Base-by-base conservation (phyloP, 2,797 vertebrate genomes). In the Catostomus latipinnis region DNA sequence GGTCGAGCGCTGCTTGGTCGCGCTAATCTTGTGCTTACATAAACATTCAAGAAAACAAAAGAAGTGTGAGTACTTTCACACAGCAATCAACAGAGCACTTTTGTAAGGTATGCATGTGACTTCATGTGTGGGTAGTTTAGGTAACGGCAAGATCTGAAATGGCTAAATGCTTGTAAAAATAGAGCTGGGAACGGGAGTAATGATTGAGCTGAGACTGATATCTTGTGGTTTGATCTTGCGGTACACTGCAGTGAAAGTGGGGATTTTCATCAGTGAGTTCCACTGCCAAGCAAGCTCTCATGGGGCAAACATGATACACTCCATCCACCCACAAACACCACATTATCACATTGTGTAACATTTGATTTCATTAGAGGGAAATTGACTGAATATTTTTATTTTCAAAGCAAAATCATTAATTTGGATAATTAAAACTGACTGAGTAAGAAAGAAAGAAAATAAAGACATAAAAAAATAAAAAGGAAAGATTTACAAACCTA, bases 1-100 rank as follows among this genome's bases (percentile, higher is more conserved):
- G 96, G 96, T 0, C 97, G 92, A 0, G 96, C 96, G 0, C 97
- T 99, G 88, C 94, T 92, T 1, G 97, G 97, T 6, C 97, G 93
- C 0, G 95, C 83, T 70, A 91, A 83, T 72, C 89, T 90, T 68
- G 94, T 95, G 82, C 62, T 87, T 76, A 5, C 18, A 46, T 12
- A 46, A 83, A 54, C 7, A 74, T 86, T 75, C 4, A 56, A 71
- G 73, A 50, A 13, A 63, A 87, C 74, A 6, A 54, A 58, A 50
- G 34, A 34, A 34, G 34, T 4, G 4, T 34, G 34, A 2, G 52
- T 9, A 43, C 4, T 6, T 58, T 60, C 58, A 34, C 68, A 68
- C 34, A 9, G 16, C 8, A 70, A 45, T 52, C n/a, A 11, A 48
- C 34, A 54, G 43, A 18, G 14, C 14, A 10, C 14, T 14, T 43